Evolutionary conservation across 2,113 vertebrate genomes (phyloP).

Genomic region (Rhinogobius similis): DNA sequence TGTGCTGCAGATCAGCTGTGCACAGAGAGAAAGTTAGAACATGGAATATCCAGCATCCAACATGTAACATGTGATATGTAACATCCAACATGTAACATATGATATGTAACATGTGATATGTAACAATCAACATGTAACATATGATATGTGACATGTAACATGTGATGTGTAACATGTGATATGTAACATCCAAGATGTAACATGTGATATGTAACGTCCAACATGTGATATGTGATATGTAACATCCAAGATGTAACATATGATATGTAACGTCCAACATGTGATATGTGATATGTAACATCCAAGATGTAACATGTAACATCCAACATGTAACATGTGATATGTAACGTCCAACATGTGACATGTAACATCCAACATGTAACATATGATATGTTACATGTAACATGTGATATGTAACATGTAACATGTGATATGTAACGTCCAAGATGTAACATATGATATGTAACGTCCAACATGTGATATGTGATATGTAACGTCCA

Average conservation of each 20-base stretch:
- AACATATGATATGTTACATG: too few relatives aligned
- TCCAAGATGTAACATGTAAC: neutral
- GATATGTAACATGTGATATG: neutral
- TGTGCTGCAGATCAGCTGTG: slow-evolving; percentile 86
- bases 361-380: too few relatives aligned
- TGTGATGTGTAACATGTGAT: neutral
- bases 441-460: too few relatives aligned
- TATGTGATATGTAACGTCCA: too few relatives aligned
- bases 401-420: neutral
- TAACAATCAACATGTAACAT: too few relatives aligned
- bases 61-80: too few relatives aligned
- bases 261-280: too few relatives aligned
- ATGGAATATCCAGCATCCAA: neutral
- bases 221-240: too few relatives aligned
- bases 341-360: neutral
- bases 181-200: too few relatives aligned
- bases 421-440: neutral
- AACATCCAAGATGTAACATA: too few relatives aligned
- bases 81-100: neutral
- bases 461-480: neutral
- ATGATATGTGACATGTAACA: neutral
- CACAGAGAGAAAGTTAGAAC: neutral
- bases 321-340: too few relatives aligned
- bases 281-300: too few relatives aligned
- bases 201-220: neutral